Evolutionary conservation across 2,888 invertebrate genomes (phyloP).

Genomic region (Neoascia interrupta): DNA sequence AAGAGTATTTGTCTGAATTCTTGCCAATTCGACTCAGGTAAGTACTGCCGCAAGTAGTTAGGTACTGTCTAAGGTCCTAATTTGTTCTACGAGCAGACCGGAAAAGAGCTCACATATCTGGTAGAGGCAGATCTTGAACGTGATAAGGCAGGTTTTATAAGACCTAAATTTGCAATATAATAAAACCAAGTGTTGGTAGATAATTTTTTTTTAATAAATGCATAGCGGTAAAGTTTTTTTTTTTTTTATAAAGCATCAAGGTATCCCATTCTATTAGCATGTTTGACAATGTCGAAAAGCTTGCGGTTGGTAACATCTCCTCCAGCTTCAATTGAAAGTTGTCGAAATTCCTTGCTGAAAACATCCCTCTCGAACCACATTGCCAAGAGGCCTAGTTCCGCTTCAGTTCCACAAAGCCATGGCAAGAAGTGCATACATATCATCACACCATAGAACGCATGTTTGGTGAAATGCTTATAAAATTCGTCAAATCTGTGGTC

Average conservation of each 20-base stretch:
- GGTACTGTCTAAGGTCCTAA: too few species aligned
- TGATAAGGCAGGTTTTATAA: too few species aligned
- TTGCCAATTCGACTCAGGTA: too few species aligned
- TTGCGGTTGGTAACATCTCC: conserved; percentile 75
- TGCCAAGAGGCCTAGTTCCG: conserved; percentile 74
- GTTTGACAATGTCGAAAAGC: conserved; percentile 74
- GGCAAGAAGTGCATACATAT: conserved; percentile 77
- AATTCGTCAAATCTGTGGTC: conserved; percentile 74
- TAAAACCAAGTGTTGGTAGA: too few species aligned
- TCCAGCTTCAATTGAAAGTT: conserved; percentile 74
- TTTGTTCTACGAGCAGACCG: too few species aligned
- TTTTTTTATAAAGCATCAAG: conserved; percentile 72
- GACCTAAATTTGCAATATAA: too few species aligned
- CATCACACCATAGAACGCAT: conserved; percentile 77
- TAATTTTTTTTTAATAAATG: not conserved
- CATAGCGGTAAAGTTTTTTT: not conserved
- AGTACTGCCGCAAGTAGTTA: too few species aligned
- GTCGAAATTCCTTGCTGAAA: conserved; percentile 74
- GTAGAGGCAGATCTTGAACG: too few species aligned
- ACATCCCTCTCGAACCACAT: conserved; percentile 75
- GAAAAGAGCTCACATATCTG: too few species aligned
- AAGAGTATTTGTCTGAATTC: too few species aligned
- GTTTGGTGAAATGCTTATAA: conserved; percentile 75
- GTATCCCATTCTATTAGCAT: conserved; percentile 77
- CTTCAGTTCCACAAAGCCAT: conserved; percentile 74